Evolutionary conservation across 2,888 invertebrate genomes (phyloP).

Genomic region (Dexiosoma caninum): DNA sequence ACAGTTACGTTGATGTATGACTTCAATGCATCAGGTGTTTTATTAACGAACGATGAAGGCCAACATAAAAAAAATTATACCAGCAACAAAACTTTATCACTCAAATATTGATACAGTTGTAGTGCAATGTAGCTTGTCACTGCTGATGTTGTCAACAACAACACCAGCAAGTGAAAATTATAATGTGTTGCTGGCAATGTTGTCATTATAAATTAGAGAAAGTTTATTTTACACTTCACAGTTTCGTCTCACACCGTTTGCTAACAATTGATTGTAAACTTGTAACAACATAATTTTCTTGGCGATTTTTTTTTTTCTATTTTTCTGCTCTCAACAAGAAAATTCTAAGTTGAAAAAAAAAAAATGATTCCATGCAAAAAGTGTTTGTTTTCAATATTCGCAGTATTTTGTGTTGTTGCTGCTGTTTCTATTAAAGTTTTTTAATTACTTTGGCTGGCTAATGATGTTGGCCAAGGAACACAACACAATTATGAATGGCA

Average conservation of each 20-base stretch:
- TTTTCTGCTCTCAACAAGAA: slow-evolving; percentile 7
- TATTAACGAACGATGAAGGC: slow-evolving; percentile 40
- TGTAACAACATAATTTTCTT: slow-evolving; percentile 13
- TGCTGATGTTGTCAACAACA: slow-evolving; percentile 34
- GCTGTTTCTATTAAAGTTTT: slow-evolving; percentile 45
- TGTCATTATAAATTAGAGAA: slow-evolving; percentile 60
- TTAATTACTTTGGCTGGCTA: slow-evolving; percentile 60
- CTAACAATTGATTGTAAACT: slow-evolving; percentile 9
- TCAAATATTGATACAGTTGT: slow-evolving; percentile 56
- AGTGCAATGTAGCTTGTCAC: slow-evolving; percentile 26
- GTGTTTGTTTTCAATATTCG: slow-evolving; percentile 23
- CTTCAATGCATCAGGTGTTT: slow-evolving; percentile 60
- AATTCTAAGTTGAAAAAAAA: slow-evolving; percentile 43
- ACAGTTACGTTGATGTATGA: slow-evolving; percentile 54
- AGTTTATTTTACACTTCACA: slow-evolving; percentile 46
- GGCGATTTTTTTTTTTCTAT: background rate
- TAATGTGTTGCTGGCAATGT: slow-evolving; percentile 17
- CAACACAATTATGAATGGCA: slow-evolving; percentile 49
- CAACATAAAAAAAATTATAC: slow-evolving; percentile 27
- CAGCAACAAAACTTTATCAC: slow-evolving; percentile 41
- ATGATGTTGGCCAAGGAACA: slow-evolving; percentile 53
- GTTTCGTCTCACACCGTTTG: background rate
- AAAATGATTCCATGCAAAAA: slow-evolving; percentile 32
- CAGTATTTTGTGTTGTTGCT: background rate
- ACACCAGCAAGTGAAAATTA: slow-evolving; percentile 8